phyloP scores from a whole-genome alignment of 2,797 vertebrate genomes.

The Spondyliosoma cantharus region DNA sequence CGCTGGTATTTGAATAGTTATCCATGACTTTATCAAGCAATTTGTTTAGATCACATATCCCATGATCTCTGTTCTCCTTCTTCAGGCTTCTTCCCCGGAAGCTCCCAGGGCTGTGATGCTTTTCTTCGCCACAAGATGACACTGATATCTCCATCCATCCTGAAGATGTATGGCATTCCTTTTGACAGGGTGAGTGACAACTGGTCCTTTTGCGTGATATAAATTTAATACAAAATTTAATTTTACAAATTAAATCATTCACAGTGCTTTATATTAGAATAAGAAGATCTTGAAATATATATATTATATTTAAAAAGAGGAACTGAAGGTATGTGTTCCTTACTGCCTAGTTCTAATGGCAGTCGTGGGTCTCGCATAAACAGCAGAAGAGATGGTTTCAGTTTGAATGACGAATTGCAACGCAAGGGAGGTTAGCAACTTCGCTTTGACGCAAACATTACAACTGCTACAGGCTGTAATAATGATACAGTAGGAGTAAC shows the following conservation, averaged over 20 bases:
- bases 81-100: slow-evolving; percentile 96
- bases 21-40: neutral
- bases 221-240: neutral
- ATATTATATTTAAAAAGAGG: neutral
- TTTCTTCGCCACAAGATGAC: slow-evolving; percentile 99
- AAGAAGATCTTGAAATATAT: neutral
- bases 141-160: slow-evolving; percentile 95
- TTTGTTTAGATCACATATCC: neutral
- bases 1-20: neutral
- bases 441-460: slow-evolving; percentile 23
- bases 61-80: neutral
- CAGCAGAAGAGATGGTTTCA: slow-evolving; percentile 11
- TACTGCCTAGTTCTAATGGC: neutral
- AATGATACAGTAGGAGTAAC: slow-evolving; percentile 29
- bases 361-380: slow-evolving; percentile 5
- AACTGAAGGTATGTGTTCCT: neutral
- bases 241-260: no score
- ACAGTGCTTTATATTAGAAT: neutral
- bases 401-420: slow-evolving; percentile 30
- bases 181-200: slow-evolving; percentile 91
- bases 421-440: neutral
- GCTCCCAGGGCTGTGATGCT: slow-evolving; percentile 97
- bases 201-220: neutral
- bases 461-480: neutral
- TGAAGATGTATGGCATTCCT: slow-evolving; percentile 97